phyloP scores from a whole-genome alignment of 2,113 vertebrate genomes.

The Hiodon tergisus region DNA sequence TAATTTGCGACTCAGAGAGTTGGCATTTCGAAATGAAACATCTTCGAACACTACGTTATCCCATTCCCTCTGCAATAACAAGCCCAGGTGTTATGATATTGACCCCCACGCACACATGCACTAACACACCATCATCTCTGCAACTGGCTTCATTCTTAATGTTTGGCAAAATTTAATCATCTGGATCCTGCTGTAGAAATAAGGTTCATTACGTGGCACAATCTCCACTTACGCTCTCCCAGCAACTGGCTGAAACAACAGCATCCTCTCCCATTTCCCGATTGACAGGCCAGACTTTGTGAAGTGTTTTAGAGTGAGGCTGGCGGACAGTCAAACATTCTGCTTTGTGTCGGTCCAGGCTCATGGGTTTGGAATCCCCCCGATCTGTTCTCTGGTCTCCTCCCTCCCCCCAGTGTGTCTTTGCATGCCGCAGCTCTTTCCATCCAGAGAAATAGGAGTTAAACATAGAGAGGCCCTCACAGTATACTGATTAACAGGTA shows the following conservation, averaged over 20 bases:
- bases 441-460: not conserved
- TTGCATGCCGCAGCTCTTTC: not conserved
- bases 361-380: not conserved
- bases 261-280: slow-evolving; percentile 26
- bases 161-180: slow-evolving; percentile 32
- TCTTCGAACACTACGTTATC: not conserved
- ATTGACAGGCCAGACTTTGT: slow-evolving; percentile 32
- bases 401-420: not conserved
- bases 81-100: slow-evolving; percentile 28
- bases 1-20: not conserved
- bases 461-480: not conserved
- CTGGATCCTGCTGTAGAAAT: slow-evolving; percentile 29
- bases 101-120: slow-evolving; percentile 16
- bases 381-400: not conserved
- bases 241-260: slow-evolving; percentile 36
- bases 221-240: slow-evolving; percentile 30
- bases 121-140: slow-evolving; percentile 1
- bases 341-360: not conserved
- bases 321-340: slow-evolving; percentile 21
- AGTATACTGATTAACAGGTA: not conserved
- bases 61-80: slow-evolving; percentile 22
- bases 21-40: slow-evolving; percentile 6
- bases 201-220: slow-evolving; percentile 26
- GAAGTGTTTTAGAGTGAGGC: slow-evolving; percentile 25
- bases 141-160: slow-evolving; percentile 12